These are phyloP conservation scores for Pristionchus entomophagus DNA, from an alignment of 2,888 invertebrate genomes.

Conservation along the genomic window DNA sequence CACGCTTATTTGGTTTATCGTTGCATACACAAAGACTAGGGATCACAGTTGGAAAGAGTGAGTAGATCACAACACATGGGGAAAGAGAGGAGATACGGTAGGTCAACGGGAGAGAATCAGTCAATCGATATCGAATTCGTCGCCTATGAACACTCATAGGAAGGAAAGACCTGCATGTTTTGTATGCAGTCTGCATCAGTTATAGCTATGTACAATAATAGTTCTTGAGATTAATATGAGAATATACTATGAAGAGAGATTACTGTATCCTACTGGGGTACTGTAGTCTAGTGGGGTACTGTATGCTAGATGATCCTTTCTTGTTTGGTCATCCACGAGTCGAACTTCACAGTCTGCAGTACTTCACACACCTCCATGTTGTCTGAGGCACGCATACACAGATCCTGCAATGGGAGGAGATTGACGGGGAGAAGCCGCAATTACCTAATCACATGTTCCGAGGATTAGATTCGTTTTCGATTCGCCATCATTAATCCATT, in stretches of 20 bases:
- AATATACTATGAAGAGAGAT: neutral
- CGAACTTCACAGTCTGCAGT: conserved; percentile 33
- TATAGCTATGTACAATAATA: neutral
- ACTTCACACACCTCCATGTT: conserved; percentile 41
- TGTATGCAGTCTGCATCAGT: neutral
- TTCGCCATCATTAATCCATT: too few species aligned
- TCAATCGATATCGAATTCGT: neutral
- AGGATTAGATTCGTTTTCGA: neutral
- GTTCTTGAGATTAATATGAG: conserved; percentile 3
- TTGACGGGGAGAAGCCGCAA: too few species aligned
- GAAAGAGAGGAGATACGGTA: neutral
- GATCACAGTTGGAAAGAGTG: neutral
- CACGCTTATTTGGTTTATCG: neutral
- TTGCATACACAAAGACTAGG: neutral
- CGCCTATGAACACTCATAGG: neutral
- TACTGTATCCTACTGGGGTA: too few species aligned
- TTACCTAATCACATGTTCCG: too few species aligned
- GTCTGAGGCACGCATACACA: conserved; percentile 38
- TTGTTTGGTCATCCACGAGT: conserved; percentile 9
- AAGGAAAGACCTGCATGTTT: neutral
- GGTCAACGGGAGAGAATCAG: conserved; percentile 11
- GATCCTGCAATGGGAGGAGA: conserved; percentile 12
- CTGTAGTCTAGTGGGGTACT: neutral
- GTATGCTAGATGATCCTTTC: neutral
- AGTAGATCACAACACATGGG: conserved; percentile 8